Conservation (phyloP, 2,888 invertebrate species). For the Gastrophysa polygoni region DNA sequence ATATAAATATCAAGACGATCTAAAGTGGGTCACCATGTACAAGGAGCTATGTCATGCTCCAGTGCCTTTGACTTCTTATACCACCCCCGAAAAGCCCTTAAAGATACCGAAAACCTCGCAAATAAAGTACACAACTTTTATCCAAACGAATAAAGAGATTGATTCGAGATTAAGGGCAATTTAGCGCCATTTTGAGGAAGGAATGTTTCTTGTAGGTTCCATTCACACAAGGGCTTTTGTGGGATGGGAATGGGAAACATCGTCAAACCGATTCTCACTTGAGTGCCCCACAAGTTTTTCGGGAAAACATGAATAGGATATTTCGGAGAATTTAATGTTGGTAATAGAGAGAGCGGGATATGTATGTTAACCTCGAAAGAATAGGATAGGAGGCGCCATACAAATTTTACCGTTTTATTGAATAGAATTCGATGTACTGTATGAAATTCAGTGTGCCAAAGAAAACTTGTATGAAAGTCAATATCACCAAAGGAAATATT, state of each 20-base stretch:
- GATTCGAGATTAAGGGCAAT: slow-evolving; percentile 31
- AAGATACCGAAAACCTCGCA: slow-evolving; percentile 34
- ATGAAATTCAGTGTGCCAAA: no score
- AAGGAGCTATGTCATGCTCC: slow-evolving; percentile 34
- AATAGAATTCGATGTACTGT: no score
- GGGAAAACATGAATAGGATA: slow-evolving; percentile 3
- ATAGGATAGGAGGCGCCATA: no score
- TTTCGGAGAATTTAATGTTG: not conserved
- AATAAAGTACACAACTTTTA: slow-evolving; percentile 32
- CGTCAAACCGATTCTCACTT: slow-evolving; percentile 17
- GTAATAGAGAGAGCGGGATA: not conserved
- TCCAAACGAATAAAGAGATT: slow-evolving; percentile 28
- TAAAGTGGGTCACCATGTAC: slow-evolving; percentile 13
- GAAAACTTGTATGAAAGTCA: no score
- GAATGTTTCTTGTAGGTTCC: slow-evolving; percentile 21
- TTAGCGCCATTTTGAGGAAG: slow-evolving; percentile 30
- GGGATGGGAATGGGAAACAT: slow-evolving; percentile 23
- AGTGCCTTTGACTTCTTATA: slow-evolving; percentile 35
- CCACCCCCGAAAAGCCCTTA: slow-evolving; percentile 36
- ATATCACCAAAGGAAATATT: no score
- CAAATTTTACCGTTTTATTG: no score
- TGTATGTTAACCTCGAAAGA: not conserved
- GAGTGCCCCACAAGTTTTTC: slow-evolving; percentile 16
- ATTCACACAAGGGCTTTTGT: slow-evolving; percentile 19
- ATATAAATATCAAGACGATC: no score